Percentiles rank a stretch among this genome's conserved stretches.
phyloP scores from a whole-genome alignment of 2,797 vertebrate species.

The Bryconaethiops microstoma region DNA sequence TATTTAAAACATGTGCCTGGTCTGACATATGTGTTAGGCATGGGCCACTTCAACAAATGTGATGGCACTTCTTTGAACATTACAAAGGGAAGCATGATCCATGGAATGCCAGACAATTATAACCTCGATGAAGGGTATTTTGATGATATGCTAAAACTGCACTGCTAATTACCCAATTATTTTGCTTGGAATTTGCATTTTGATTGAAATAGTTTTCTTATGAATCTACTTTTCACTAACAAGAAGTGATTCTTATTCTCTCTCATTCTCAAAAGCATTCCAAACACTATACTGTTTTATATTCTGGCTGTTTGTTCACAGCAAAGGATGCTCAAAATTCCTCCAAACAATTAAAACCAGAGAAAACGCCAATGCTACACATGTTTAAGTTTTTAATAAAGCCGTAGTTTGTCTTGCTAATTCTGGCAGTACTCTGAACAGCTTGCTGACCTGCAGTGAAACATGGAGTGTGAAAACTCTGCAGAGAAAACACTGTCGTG shows the following conservation, averaged over 20 bases:
- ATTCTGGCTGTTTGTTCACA: background rate
- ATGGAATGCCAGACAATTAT: background rate
- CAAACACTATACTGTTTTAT: background rate
- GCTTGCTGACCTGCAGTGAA: constrained; percentile 3
- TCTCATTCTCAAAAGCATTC: background rate
- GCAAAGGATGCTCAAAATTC: background rate
- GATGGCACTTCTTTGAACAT: background rate
- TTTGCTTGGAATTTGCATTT: constrained; percentile 2
- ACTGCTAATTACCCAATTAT: constrained; percentile 19
- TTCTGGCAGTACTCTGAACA: background rate
- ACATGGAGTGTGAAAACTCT: background rate
- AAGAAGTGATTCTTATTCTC: constrained; percentile 10
- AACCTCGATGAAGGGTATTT: background rate
- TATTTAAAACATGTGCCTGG: constrained; percentile 35
- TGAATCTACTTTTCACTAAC: background rate
- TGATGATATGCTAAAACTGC: background rate
- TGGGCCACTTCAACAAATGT: background rate
- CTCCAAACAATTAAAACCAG: background rate
- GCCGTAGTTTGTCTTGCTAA: background rate
- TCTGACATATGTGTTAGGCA: constrained; percentile 8
- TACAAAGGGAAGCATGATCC: background rate
- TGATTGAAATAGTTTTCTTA: constrained; percentile 13
- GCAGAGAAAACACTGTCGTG: background rate
- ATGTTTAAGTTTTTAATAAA: constrained; percentile 2
- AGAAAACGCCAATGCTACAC: background rate